Evolutionary conservation across 2,888 invertebrate genomes (phyloP).

Genomic region (Melinopterus prodromus): DNA sequence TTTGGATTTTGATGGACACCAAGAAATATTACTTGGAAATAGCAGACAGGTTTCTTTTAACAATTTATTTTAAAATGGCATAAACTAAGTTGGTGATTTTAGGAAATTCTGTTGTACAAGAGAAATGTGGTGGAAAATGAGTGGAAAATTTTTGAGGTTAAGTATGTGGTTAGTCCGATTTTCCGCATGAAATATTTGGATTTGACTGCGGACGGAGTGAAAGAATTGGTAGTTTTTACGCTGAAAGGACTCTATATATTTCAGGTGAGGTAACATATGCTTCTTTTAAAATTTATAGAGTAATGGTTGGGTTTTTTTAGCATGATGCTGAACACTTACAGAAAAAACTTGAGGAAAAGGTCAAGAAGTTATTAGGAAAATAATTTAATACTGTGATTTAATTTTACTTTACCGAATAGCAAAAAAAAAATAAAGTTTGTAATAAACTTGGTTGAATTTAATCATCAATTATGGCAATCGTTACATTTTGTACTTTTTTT

Average conservation of each 20-base stretch:
- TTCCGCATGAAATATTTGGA: conserved; percentile 69
- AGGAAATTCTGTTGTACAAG: conserved; percentile 65
- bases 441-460: too few species aligned
- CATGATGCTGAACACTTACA: conserved; percentile 51
- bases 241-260: conserved; percentile 72
- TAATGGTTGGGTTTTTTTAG: conserved; percentile 44
- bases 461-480: too few species aligned
- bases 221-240: conserved; percentile 71
- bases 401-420: too few species aligned
- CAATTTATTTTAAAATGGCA: background rate
- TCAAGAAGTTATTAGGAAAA: conserved; percentile 39
- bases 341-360: conserved; percentile 49
- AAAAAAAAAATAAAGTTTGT: too few species aligned
- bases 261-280: conserved; percentile 61
- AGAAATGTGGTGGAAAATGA: conserved; percentile 52
- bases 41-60: conserved; percentile 57
- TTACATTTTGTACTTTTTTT: too few species aligned
- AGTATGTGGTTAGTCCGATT: conserved; percentile 68
- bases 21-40: conserved; percentile 74
- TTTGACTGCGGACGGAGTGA: conserved; percentile 72
- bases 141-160: conserved; percentile 63
- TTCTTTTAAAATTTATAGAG: conserved; percentile 15
- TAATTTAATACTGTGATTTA: too few species aligned
- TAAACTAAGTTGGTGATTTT: conserved; percentile 41
- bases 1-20: conserved; percentile 74